phyloP scores from a whole-genome alignment of 2,888 invertebrate genomes.

The Holacanthella duospinosa region DNA sequence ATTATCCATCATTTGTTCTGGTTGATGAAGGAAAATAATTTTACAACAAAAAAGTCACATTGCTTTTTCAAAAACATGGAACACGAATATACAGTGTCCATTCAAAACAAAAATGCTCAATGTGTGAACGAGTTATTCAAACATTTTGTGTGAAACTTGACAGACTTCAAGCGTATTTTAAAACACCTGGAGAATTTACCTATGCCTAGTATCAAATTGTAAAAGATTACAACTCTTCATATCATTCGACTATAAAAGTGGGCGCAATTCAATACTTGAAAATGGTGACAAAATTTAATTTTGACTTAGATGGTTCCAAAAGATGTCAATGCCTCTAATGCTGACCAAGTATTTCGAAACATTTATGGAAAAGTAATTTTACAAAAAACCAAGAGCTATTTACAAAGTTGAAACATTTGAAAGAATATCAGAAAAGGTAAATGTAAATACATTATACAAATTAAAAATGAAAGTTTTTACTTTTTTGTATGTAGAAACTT shows the following conservation, averaged over 20 bases:
- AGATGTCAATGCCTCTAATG: background rate
- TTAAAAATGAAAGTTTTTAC: no score
- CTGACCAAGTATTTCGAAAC: background rate
- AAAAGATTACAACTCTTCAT: background rate
- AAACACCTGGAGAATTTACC: background rate
- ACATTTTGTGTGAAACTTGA: background rate
- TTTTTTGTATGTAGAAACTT: background rate
- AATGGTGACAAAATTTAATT: background rate
- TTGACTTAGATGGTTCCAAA: background rate
- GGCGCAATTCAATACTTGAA: background rate
- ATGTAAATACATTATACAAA: no score
- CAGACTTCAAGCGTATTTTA: background rate
- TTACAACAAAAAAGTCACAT: background rate
- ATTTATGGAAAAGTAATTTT: background rate
- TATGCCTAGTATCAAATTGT: background rate
- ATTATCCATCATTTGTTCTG: background rate
- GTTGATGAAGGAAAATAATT: constrained; percentile 3
- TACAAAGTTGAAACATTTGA: background rate
- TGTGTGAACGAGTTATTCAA: background rate
- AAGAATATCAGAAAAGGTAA: background rate
- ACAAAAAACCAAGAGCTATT: background rate
- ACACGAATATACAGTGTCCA: background rate
- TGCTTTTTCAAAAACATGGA: background rate
- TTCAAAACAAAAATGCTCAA: background rate
- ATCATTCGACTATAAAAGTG: background rate